phyloP scores from a whole-genome alignment of 2,888 invertebrate species.

The Eupithecia exiguata region DNA sequence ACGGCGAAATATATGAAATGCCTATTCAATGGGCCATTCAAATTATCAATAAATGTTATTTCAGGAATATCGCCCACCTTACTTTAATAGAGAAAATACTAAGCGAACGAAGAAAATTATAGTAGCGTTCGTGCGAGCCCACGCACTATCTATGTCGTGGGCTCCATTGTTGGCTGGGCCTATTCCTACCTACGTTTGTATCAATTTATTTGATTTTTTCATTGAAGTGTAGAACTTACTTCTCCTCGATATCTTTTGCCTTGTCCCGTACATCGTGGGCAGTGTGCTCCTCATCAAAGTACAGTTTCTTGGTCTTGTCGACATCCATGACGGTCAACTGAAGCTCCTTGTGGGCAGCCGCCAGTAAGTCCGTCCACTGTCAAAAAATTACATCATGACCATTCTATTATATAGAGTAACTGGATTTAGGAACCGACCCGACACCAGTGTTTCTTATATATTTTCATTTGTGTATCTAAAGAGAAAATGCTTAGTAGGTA shows the following conservation, averaged over 20 bases:
- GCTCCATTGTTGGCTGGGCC: too few relatives aligned
- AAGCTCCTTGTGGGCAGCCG: slow-evolving; percentile 94
- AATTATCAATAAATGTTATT: background rate
- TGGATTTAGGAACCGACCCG: background rate
- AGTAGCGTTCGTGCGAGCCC: background rate
- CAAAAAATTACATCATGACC: background rate
- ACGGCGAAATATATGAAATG: too few relatives aligned
- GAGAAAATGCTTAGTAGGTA: background rate
- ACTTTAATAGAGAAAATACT: too few relatives aligned
- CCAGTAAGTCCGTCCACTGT: slow-evolving; percentile 91
- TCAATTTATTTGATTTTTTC: too few relatives aligned
- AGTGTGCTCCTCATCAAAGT: slow-evolving; percentile 97
- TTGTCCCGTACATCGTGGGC: slow-evolving; percentile 98
- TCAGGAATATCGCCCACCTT: too few relatives aligned
- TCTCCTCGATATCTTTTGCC: slow-evolving; percentile 97
- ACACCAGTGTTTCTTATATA: background rate
- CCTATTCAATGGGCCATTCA: too few relatives aligned
- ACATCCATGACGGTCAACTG: slow-evolving; percentile 94
- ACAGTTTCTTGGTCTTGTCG: slow-evolving; percentile 96
- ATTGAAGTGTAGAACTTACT: slow-evolving; percentile 76
- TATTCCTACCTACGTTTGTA: too few relatives aligned
- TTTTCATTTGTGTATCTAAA: too few relatives aligned
- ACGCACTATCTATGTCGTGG: background rate
- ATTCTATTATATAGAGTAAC: background rate
- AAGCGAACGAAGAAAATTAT: background rate